Evolutionary conservation across 2,888 invertebrate species (phyloP).

Genomic region (Eutolmus rufibarbis): DNA sequence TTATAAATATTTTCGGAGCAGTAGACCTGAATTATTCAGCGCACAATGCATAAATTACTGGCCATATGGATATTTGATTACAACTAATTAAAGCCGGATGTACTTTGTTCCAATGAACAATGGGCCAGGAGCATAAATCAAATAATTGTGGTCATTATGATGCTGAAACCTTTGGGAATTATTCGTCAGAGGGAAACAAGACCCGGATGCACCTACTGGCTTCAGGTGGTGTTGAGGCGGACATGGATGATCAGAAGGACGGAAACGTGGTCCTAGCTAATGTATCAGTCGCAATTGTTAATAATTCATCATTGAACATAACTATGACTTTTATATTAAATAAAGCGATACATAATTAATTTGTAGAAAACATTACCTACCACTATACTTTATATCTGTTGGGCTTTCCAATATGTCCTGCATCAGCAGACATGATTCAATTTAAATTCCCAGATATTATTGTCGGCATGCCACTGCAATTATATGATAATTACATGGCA

Average conservation of each 20-base stretch:
- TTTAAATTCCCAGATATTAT: not conserved
- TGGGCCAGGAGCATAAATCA: conserved; percentile 46
- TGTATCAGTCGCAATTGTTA: not conserved
- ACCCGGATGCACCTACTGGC: not conserved
- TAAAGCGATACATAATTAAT: not conserved
- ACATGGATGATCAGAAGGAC: not conserved
- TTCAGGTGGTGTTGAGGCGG: not conserved
- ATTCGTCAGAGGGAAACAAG: conserved; percentile 5
- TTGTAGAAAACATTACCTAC: not conserved
- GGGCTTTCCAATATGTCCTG: not conserved
- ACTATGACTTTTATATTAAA: not conserved
- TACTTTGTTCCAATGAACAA: conserved; percentile 40
- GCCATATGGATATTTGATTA: conserved; percentile 46
- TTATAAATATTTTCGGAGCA: conserved; percentile 6
- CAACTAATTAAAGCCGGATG: conserved; percentile 46
- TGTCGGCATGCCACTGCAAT: not conserved
- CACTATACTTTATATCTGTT: not conserved
- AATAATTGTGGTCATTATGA: conserved; percentile 46
- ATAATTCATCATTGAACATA: not conserved
- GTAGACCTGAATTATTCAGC: conserved; percentile 16
- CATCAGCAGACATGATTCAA: not conserved
- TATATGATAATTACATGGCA: not conserved
- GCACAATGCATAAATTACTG: conserved; percentile 32
- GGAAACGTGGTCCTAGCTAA: not conserved
- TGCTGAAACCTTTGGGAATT: conserved; percentile 14